Percentiles rank a stretch among this genome's conserved stretches.
These are phyloP conservation scores for Saccopteryx bilineata DNA, from an alignment of 2,113 vertebrate species.

Conservation along the genomic window DNA sequence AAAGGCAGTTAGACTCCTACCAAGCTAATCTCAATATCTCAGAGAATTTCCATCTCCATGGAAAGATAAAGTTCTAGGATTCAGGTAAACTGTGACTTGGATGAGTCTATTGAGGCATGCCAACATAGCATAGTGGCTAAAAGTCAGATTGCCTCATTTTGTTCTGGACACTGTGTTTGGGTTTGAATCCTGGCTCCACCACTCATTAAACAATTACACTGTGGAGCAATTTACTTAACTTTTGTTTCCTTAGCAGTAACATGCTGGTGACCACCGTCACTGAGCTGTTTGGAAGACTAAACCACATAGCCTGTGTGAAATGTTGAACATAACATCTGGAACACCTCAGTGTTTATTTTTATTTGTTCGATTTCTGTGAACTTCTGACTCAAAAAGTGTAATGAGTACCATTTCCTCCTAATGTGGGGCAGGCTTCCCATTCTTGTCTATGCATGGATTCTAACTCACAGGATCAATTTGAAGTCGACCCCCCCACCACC, in stretches of 20 bases:
- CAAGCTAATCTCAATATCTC: background rate
- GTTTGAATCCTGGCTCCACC: background rate
- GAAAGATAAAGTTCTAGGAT: slow-evolving; percentile 40
- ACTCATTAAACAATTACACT: background rate
- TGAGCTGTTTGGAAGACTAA: background rate
- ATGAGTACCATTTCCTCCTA: background rate
- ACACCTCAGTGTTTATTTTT: background rate
- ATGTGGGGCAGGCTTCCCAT: background rate
- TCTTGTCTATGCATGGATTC: background rate
- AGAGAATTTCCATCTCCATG: background rate
- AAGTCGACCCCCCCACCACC: background rate
- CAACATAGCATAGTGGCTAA: slow-evolving; percentile 47
- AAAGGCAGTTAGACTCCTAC: background rate
- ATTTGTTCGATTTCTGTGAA: background rate
- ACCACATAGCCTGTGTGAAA: background rate
- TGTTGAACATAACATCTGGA: too few species aligned
- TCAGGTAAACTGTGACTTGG: slow-evolving; percentile 19
- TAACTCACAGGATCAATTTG: background rate
- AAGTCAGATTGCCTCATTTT: slow-evolving; percentile 79
- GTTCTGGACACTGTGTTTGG: slow-evolving; percentile 17
- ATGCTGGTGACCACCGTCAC: background rate
- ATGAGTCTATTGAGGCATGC: slow-evolving; percentile 29
- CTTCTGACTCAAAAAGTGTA: background rate
- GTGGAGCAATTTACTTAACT: background rate
- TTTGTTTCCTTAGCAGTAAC: background rate